Percentiles rank a stretch among this genome's conserved stretches.
phyloP scores from a whole-genome alignment of 1,140 invertebrate genomes.

The Argopecten irradians region DNA sequence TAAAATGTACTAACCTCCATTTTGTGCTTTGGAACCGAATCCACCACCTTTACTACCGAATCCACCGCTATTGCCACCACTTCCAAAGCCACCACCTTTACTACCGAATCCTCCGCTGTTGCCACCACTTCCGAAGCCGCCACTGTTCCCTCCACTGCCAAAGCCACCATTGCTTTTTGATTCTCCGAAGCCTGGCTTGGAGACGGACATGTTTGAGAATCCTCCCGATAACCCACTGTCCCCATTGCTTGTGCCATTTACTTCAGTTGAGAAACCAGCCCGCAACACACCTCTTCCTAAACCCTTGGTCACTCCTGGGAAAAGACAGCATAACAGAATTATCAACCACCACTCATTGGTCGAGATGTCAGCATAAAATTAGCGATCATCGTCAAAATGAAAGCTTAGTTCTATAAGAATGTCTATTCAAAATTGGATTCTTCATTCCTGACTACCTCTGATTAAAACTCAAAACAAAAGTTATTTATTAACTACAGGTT shows the following conservation, averaged over 20 bases:
- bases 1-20: not conserved
- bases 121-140: slow-evolving; percentile 28
- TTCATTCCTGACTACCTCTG: too few species aligned
- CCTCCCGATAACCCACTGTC: not conserved
- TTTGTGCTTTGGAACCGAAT: slow-evolving; percentile 28
- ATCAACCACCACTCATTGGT: too few species aligned
- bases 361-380: too few species aligned
- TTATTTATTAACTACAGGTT: too few species aligned
- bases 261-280: not conserved
- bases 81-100: not conserved
- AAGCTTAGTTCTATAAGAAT: too few species aligned
- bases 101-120: too few species aligned
- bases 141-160: slow-evolving; percentile 35
- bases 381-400: too few species aligned
- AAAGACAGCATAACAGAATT: not conserved
- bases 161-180: slow-evolving; percentile 18
- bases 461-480: too few species aligned
- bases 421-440: too few species aligned
- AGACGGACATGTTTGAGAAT: not conserved
- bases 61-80: slow-evolving; percentile 15
- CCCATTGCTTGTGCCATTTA: not conserved
- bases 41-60: not conserved
- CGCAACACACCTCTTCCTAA: not conserved
- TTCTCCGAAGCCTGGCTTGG: not conserved
- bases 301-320: not conserved